Evolutionary conservation across 2,113 vertebrate species (phyloP).

Genomic region (Larimichthys crocea): DNA sequence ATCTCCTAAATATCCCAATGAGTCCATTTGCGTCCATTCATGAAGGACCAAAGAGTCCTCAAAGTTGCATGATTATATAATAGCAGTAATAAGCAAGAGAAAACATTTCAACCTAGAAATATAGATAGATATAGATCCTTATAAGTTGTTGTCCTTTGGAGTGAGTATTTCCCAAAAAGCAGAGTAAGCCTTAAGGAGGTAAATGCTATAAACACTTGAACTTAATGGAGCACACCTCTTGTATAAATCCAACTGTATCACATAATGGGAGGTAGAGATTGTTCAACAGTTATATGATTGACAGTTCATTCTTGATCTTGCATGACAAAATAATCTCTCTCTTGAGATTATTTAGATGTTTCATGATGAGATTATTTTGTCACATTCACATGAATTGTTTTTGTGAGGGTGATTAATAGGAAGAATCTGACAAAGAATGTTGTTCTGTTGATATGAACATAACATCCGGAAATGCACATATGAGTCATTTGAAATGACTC

Average conservation of each 20-base stretch:
- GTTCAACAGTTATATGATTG: conserved; percentile 12
- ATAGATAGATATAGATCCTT: background rate
- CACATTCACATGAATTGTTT: background rate
- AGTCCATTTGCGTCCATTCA: too few species aligned
- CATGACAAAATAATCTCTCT: conserved; percentile 13
- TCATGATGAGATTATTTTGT: conserved; percentile 14
- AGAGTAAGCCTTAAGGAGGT: background rate
- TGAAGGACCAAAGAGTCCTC: background rate
- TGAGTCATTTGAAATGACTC: background rate
- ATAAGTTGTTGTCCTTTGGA: background rate
- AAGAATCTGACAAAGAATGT: too few species aligned
- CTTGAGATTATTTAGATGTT: conserved; percentile 9
- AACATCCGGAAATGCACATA: background rate
- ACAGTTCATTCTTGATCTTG: conserved; percentile 15
- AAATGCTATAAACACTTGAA: background rate
- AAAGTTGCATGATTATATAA: background rate
- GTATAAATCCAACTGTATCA: conserved; percentile 7
- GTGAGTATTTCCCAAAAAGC: background rate
- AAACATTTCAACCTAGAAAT: too few species aligned
- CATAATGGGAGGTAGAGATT: background rate
- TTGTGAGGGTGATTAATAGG: background rate
- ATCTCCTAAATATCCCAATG: too few species aligned
- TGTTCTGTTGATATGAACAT: background rate
- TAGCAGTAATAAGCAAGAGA: too few species aligned
- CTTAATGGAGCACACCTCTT: background rate